Conservation (phyloP, 2,888 invertebrate genomes). For the Volucella inanis region DNA sequence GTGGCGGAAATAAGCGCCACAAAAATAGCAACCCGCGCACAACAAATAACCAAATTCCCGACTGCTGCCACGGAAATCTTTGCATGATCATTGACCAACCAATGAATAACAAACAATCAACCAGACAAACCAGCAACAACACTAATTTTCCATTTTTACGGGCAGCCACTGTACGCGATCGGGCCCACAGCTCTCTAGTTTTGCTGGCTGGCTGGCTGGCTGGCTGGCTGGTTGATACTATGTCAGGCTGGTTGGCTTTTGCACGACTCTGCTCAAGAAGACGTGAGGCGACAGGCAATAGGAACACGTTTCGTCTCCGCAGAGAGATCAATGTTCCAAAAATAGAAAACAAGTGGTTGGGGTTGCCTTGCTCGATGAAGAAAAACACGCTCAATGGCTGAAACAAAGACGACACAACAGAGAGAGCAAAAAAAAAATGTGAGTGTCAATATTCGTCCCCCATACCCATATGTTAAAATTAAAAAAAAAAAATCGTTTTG, state of each 20-base stretch:
- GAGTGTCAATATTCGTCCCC: slow-evolving; percentile 28
- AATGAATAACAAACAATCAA: neutral
- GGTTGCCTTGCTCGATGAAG: slow-evolving; percentile 61
- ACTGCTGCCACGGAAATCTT: slow-evolving; percentile 21
- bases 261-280: slow-evolving; percentile 43
- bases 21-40: slow-evolving; percentile 32
- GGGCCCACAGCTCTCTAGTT: neutral
- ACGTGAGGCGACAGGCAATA: slow-evolving; percentile 49
- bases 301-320: slow-evolving; percentile 71
- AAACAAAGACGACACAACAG: slow-evolving; percentile 56
- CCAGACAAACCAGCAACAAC: neutral
- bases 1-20: slow-evolving; percentile 30
- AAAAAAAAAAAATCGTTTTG: neutral
- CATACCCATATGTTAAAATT: neutral
- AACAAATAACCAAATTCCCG: slow-evolving; percentile 30
- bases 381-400: slow-evolving; percentile 55
- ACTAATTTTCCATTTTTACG: slow-evolving; percentile 51
- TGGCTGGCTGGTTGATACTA: neutral
- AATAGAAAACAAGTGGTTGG: slow-evolving; percentile 77
- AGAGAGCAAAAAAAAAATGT: slow-evolving; percentile 11
- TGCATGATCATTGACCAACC: slow-evolving; percentile 20
- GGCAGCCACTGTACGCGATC: slow-evolving; percentile 59
- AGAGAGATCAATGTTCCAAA: slow-evolving; percentile 74
- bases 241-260: slow-evolving; percentile 17
- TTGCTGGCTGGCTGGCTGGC: slow-evolving; percentile 23